phyloP scores from a whole-genome alignment of 2,113 vertebrate species.

The Rousettus leschenaultii region DNA sequence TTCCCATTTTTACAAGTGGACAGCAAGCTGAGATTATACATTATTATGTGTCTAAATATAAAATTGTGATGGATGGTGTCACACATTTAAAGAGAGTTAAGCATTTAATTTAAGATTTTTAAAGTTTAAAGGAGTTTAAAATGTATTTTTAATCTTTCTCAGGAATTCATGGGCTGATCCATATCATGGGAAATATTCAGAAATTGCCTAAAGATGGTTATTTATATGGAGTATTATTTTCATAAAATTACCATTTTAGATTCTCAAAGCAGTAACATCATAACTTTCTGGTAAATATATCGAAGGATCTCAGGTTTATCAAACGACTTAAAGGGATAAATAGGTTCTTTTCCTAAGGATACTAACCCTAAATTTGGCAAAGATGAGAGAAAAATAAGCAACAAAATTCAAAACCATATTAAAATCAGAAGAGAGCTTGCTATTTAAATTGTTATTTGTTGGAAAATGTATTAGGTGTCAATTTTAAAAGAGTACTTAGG shows the following conservation, averaged over 20 bases:
- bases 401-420: conserved; percentile 31
- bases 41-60: conserved; percentile 90
- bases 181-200: conserved; percentile 40
- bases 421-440: conserved; percentile 20
- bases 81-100: conserved; percentile 85
- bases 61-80: conserved; percentile 89
- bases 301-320: conserved; percentile 60
- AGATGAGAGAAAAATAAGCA: neutral
- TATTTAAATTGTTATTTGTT: conserved; percentile 23
- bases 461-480: neutral
- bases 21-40: conserved; percentile 89
- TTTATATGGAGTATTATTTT: conserved; percentile 58
- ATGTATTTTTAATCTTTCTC: conserved; percentile 69
- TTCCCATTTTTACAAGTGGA: conserved; percentile 90
- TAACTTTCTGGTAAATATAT: conserved; percentile 71
- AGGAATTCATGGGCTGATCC: conserved; percentile 55
- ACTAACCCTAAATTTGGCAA: conserved; percentile 2
- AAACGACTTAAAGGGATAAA: conserved; percentile 54
- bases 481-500: neutral
- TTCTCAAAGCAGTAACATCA: conserved; percentile 56
- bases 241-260: conserved; percentile 66
- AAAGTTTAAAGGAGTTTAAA: conserved; percentile 80
- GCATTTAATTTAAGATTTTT: conserved; percentile 84
- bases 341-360: neutral
- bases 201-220: conserved; percentile 42